Conservation (phyloP, 2,888 invertebrate species). For the Subacronicta megacephala region DNA sequence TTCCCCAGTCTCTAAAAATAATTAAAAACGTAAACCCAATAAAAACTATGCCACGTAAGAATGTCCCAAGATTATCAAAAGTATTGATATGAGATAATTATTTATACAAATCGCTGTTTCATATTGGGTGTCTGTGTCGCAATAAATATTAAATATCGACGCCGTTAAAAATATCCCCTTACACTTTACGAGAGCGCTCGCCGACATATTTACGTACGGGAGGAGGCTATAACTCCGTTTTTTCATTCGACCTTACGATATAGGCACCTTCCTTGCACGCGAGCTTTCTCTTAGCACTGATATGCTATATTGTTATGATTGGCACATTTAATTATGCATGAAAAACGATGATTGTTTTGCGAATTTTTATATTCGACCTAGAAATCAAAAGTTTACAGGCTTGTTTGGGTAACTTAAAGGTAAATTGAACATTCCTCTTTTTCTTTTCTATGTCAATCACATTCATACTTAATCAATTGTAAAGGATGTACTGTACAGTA, state of each 20-base stretch:
- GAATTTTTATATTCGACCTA: conserved; percentile 25
- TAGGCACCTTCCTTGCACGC: conserved; percentile 65
- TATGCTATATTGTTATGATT: conserved; percentile 62
- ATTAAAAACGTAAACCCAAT: not conserved
- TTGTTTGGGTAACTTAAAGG: too few species aligned
- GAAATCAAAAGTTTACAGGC: conserved; percentile 15
- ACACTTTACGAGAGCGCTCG: conserved; percentile 87
- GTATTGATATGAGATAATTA: conserved; percentile 73
- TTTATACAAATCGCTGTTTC: conserved; percentile 84
- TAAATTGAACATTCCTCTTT: too few species aligned
- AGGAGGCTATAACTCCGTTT: conserved; percentile 83
- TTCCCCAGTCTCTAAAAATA: not conserved
- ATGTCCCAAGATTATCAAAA: conserved; percentile 48
- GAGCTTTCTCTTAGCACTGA: conserved; percentile 72
- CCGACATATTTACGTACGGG: conserved; percentile 86
- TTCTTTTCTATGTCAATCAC: too few species aligned
- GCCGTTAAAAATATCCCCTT: conserved; percentile 88
- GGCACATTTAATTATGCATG: conserved; percentile 36
- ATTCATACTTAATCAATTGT: too few species aligned
- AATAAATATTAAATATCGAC: conserved; percentile 90
- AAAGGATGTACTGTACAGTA: too few species aligned
- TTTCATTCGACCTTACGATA: conserved; percentile 75
- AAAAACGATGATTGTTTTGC: conserved; percentile 26
- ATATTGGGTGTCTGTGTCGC: conserved; percentile 88
- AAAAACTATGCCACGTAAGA: conserved; percentile 14